phyloP scores from a whole-genome alignment of 1,140 invertebrate species.

The Psix sp. region DNA sequence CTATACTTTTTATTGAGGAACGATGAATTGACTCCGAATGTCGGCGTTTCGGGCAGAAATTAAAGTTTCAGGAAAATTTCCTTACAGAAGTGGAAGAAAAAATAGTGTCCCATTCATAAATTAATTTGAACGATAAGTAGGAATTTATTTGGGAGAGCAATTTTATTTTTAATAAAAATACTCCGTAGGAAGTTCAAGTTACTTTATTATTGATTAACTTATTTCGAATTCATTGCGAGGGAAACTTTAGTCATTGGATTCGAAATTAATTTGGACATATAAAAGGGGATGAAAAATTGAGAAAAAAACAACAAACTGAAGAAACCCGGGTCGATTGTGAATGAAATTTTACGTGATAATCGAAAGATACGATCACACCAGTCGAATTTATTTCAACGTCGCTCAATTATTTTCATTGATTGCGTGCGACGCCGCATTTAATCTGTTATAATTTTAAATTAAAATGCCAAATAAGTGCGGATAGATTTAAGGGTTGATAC shows the following conservation, averaged over 20 bases:
- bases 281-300: background rate
- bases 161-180: no score
- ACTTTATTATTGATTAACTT: background rate
- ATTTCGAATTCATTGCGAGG: background rate
- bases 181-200: background rate
- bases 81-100: no score
- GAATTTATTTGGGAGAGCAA: no score
- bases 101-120: no score
- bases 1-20: background rate
- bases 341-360: conserved; percentile 13
- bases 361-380: conserved; percentile 3
- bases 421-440: conserved; percentile 5
- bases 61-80: no score
- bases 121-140: background rate
- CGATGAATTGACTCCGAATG: no score
- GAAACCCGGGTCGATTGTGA: conserved; percentile 8
- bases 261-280: background rate
- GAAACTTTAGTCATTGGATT: background rate
- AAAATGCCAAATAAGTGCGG: background rate
- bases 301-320: conserved; percentile 9
- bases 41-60: no score
- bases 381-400: conserved; percentile 4
- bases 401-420: conserved; percentile 17
- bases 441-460: conserved; percentile 22
- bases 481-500: background rate